These are phyloP conservation scores for Percina caprodes DNA, from an alignment of 2,113 vertebrate genomes.

Conservation along the genomic window DNA sequence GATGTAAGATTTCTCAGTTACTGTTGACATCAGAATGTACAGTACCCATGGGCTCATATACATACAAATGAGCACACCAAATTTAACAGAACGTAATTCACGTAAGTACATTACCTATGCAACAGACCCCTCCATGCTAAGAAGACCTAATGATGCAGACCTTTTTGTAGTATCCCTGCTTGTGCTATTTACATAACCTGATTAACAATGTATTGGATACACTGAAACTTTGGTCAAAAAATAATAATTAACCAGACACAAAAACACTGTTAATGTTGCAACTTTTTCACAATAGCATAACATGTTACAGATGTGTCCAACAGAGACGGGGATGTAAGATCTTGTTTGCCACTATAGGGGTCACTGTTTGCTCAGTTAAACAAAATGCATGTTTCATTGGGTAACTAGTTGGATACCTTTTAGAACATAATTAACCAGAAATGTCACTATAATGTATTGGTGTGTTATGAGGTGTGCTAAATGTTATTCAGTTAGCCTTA, in stretches of 20 bases:
- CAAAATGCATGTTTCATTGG: not conserved
- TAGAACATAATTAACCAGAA: not conserved
- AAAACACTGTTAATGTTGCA: not conserved
- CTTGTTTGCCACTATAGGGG: slow-evolving; percentile 40
- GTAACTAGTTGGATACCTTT: not conserved
- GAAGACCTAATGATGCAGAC: not conserved
- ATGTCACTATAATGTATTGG: not conserved
- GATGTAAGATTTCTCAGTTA: too few relatives aligned
- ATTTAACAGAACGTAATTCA: not conserved
- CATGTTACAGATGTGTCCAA: too few relatives aligned
- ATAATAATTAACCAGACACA: not conserved
- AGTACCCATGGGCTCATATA: too few relatives aligned
- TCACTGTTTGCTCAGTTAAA: slow-evolving; percentile 50
- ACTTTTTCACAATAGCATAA: not conserved
- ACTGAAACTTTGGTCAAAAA: not conserved
- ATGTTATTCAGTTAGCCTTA: not conserved
- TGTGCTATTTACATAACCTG: not conserved
- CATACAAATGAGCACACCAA: too few relatives aligned
- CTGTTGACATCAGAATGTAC: too few relatives aligned
- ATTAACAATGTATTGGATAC: not conserved
- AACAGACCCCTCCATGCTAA: not conserved
- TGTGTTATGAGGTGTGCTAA: not conserved
- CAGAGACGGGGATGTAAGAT: not conserved
- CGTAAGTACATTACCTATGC: not conserved
- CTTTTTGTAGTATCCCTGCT: not conserved